phyloP scores from a whole-genome alignment of 2,113 vertebrate species.

The Speoplatyrhinus poulsoni region DNA sequence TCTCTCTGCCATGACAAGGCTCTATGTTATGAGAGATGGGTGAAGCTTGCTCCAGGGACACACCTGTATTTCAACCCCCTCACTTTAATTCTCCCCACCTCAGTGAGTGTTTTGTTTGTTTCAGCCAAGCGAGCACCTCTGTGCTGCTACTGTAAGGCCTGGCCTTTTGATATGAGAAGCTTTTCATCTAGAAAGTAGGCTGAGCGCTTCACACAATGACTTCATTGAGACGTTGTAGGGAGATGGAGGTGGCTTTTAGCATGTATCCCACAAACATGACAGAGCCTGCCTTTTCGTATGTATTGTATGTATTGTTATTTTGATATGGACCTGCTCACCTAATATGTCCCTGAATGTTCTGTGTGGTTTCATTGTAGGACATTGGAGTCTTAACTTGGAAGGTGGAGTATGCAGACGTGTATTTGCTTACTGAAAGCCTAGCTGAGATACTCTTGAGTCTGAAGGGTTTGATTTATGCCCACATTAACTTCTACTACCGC shows the following conservation, averaged over 20 bases:
- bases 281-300: neutral
- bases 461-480: too few relatives aligned
- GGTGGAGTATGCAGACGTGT: too few relatives aligned
- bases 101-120: slow-evolving; percentile 47
- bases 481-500: neutral
- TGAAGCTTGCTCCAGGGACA: slow-evolving; percentile 40
- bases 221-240: slow-evolving; percentile 38
- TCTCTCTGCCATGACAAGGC: slow-evolving; percentile 45
- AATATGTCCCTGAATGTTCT: too few relatives aligned
- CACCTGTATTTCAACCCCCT: slow-evolving; percentile 49
- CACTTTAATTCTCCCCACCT: slow-evolving; percentile 19
- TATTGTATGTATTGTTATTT: too few relatives aligned
- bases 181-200: slow-evolving; percentile 55
- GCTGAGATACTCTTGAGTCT: too few relatives aligned
- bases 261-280: slow-evolving; percentile 39
- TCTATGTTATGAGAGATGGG: slow-evolving; percentile 57
- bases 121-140: slow-evolving; percentile 30
- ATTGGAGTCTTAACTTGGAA: too few relatives aligned
- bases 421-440: neutral
- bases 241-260: slow-evolving; percentile 44
- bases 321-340: too few relatives aligned
- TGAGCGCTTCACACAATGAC: slow-evolving; percentile 43
- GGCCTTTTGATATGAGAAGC: slow-evolving; percentile 46
- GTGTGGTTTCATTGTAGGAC: too few relatives aligned
- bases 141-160: slow-evolving; percentile 15